These are phyloP conservation scores for Enoplosus armatus DNA, from an alignment of 2,797 vertebrate species.

Conservation along the genomic window DNA sequence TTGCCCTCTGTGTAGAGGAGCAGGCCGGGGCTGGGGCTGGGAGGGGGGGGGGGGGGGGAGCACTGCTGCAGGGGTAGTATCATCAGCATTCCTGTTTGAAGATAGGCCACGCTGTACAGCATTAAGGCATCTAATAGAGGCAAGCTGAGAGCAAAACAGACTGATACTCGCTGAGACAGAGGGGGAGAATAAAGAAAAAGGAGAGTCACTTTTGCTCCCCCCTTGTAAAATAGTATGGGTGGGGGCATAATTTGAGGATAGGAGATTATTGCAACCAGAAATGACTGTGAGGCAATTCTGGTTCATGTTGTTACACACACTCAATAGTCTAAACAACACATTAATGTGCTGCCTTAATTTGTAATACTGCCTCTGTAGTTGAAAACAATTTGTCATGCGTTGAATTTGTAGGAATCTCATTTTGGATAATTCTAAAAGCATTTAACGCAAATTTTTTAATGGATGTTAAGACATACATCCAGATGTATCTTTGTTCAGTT, in stretches of 20 bases:
- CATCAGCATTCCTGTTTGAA: conserved; percentile 84
- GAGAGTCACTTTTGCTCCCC: conserved; percentile 54
- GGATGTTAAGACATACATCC: conserved; percentile 42
- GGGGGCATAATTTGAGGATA: conserved; percentile 74
- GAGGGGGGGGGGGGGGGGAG: conserved; percentile 27
- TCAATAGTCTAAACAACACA: conserved; percentile 79
- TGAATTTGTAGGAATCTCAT: conserved; percentile 74
- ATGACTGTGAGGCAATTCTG: conserved; percentile 81
- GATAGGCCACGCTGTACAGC: conserved; percentile 81
- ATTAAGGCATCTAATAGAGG: conserved; percentile 80
- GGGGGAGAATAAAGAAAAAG: conserved; percentile 61
- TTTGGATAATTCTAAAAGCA: conserved; percentile 70
- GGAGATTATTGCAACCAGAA: conserved; percentile 79
- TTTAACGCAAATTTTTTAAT: conserved; percentile 70
- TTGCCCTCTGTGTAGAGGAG: conserved; percentile 81
- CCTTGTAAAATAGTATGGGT: conserved; percentile 31
- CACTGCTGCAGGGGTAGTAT: conserved; percentile 79
- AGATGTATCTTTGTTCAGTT: conserved; percentile 38
- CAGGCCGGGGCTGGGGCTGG: conserved; percentile 65
- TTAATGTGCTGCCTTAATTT: conserved; percentile 77
- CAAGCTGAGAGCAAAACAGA: conserved; percentile 68
- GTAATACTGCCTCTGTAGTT: conserved; percentile 72
- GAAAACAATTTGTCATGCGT: conserved; percentile 77
- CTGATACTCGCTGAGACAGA: conserved; percentile 65
- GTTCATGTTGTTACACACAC: conserved; percentile 76